Evolutionary conservation across 2,888 invertebrate species (phyloP).

Genomic region (Dryobotodes eremita): DNA sequence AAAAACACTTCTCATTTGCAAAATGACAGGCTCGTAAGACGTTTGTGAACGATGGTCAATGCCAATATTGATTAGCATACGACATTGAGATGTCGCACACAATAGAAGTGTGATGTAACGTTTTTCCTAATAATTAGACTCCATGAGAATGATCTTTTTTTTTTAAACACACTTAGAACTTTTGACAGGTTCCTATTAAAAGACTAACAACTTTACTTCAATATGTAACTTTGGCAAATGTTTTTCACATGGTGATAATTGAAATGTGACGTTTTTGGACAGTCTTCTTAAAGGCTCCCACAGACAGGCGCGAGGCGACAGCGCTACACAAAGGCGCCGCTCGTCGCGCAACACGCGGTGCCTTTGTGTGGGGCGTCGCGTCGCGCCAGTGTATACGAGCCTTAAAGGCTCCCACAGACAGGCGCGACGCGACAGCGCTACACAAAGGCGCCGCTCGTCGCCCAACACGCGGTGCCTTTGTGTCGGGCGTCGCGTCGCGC

Average conservation of each 20-base stretch:
- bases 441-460: too few species aligned
- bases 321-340: too few species aligned
- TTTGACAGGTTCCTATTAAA: not conserved
- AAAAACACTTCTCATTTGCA: slow-evolving; percentile 30
- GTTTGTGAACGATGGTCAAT: slow-evolving; percentile 6
- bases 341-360: too few species aligned
- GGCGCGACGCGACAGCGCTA: too few species aligned
- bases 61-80: slow-evolving; percentile 53
- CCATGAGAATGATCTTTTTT: slow-evolving; percentile 1
- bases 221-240: slow-evolving; percentile 29
- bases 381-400: too few species aligned
- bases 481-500: too few species aligned
- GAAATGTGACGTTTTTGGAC: not conserved
- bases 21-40: slow-evolving; percentile 9
- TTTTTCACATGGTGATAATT: slow-evolving; percentile 13
- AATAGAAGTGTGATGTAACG: slow-evolving; percentile 47
- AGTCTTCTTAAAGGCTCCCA: too few species aligned
- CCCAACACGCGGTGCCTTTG: too few species aligned
- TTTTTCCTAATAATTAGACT: slow-evolving; percentile 38
- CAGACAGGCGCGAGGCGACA: too few species aligned
- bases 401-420: too few species aligned
- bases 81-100: slow-evolving; percentile 45
- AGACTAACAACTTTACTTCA: not conserved
- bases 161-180: not conserved
- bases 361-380: too few species aligned